Evolutionary conservation across 2,113 vertebrate species (phyloP).

Genomic region (Pleuronectes platessa): DNA sequence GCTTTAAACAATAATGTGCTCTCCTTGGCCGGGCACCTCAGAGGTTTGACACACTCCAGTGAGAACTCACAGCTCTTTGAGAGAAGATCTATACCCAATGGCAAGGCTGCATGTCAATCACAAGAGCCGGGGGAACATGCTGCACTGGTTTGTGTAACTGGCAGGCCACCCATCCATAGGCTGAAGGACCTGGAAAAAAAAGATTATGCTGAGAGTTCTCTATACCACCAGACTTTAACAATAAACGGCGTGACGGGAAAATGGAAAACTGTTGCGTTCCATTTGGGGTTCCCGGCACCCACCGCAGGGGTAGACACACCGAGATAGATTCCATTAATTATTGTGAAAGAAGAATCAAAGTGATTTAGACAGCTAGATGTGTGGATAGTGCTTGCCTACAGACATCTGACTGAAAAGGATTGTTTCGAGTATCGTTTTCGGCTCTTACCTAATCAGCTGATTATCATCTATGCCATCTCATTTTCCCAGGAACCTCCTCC

Average conservation of each 20-base stretch:
- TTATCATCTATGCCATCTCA: not conserved
- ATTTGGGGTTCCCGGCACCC: not conserved
- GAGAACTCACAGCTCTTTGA: not conserved
- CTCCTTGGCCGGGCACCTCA: not conserved
- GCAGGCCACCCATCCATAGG: not conserved
- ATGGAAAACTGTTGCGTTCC: not conserved
- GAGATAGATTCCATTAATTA: not conserved
- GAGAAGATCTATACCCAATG: not conserved
- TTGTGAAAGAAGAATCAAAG: not conserved
- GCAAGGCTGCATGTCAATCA: not conserved
- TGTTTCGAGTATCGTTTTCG: not conserved
- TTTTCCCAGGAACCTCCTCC: not conserved
- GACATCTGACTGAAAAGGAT: not conserved
- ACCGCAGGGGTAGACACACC: not conserved
- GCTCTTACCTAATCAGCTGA: not conserved
- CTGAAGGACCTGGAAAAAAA: not conserved
- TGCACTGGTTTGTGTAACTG: not conserved
- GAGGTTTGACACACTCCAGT: not conserved
- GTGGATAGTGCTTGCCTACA: not conserved
- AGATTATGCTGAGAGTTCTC: not conserved
- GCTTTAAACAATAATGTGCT: not conserved
- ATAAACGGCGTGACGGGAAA: not conserved
- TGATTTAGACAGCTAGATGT: not conserved
- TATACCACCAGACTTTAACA: not conserved
- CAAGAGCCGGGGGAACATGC: not conserved